phyloP scores from a whole-genome alignment of 2,113 vertebrate species.

The Anseranas semipalmata region DNA sequence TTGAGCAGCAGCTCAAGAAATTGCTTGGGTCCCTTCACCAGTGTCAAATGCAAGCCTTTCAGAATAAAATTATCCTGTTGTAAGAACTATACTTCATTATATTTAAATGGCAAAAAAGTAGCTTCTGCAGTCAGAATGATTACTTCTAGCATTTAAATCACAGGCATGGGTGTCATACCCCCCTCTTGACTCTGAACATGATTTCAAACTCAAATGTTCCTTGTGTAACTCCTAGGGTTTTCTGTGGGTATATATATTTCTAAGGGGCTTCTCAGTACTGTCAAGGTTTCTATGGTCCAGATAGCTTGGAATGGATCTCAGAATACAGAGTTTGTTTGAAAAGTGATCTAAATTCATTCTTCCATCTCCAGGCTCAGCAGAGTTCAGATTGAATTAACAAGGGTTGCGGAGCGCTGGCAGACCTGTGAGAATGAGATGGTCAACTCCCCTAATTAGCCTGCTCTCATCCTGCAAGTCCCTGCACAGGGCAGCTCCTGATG shows the following conservation, averaged over 20 bases:
- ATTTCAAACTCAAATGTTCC: not conserved
- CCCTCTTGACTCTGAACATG: not conserved
- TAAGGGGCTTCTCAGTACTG: not conserved
- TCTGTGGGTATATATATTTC: not conserved
- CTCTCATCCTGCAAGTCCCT: not conserved
- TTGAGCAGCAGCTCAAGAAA: not conserved
- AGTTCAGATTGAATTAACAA: not conserved
- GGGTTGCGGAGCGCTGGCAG: not conserved
- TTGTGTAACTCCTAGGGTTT: not conserved
- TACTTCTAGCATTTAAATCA: not conserved
- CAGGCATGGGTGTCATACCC: not conserved
- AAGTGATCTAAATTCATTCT: not conserved
- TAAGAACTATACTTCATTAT: not conserved
- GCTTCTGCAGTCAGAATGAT: not conserved
- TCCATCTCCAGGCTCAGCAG: not conserved
- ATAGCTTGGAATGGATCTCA: not conserved
- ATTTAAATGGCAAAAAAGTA: not conserved
- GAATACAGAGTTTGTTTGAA: not conserved
- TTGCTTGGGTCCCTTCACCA: not conserved
- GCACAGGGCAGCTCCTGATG: not conserved
- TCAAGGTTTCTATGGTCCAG: not conserved
- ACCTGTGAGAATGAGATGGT: not conserved
- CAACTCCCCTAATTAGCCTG: accelerated
- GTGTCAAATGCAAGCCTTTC: not conserved
- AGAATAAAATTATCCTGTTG: not conserved